Conservation (phyloP, 2,888 invertebrate species). For the Diarsia brunnea region DNA sequence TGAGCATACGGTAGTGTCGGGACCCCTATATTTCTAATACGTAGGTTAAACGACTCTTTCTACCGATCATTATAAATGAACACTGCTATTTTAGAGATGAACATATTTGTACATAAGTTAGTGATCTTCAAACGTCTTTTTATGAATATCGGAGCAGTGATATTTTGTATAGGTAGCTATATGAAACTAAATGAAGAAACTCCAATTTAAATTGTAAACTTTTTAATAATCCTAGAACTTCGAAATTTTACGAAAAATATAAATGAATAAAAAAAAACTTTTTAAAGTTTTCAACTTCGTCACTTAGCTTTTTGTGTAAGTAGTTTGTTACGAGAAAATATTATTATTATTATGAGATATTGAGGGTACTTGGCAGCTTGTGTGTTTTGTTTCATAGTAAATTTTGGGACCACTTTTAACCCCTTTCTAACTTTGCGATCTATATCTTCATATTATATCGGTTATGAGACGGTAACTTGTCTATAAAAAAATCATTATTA, state of each 20-base stretch:
- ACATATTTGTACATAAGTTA: constrained; percentile 85
- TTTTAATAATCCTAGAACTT: constrained; percentile 78
- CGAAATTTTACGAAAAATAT: constrained; percentile 70
- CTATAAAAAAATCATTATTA: constrained; percentile 58
- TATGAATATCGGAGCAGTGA: constrained; percentile 87
- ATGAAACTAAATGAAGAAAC: constrained; percentile 71
- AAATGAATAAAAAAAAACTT: constrained; percentile 61
- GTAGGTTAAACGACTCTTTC: constrained; percentile 72
- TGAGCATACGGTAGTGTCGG: constrained; percentile 75
- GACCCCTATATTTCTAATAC: constrained; percentile 72
- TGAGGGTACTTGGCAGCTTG: constrained; percentile 77
- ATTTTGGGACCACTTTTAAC: constrained; percentile 89
- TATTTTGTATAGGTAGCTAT: constrained; percentile 87
- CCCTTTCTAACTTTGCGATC: constrained; percentile 76
- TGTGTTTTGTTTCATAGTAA: constrained; percentile 88
- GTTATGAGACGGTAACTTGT: constrained; percentile 55
- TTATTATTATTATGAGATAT: constrained; percentile 69
- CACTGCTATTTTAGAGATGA: constrained; percentile 82
- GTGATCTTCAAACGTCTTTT: constrained; percentile 77
- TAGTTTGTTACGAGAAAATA: constrained; percentile 77
- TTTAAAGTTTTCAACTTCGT: constrained; percentile 74
- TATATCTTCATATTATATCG: constrained; percentile 66
- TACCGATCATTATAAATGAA: constrained; percentile 72
- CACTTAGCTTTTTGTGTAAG: constrained; percentile 83
- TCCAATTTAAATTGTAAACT: constrained; percentile 75